These are phyloP conservation scores for Rattus norvegicus DNA, from an alignment of 2,113 vertebrate genomes.

Conservation along the genomic window GRCr8 NC_086038.1:39767001-39767500, in stretches of 20 bases:
- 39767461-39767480: too few relatives aligned
- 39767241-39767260: background rate
- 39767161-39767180: background rate
- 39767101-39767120: background rate
- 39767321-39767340: conserved; percentile 17
- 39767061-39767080: background rate
- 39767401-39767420: too few relatives aligned
- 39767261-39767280: background rate
- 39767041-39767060: background rate
- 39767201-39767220: background rate
- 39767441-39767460: too few relatives aligned
- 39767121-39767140: background rate
- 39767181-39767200: background rate
- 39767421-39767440: too few relatives aligned
- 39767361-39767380: background rate
- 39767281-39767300: background rate
- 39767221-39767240: background rate
- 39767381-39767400: too few relatives aligned
- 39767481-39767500: too few relatives aligned
- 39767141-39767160: background rate
- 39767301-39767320: background rate
- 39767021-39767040: background rate
- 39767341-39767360: background rate
- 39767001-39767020: background rate
- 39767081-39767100: background rate